Percentiles rank a stretch among this genome's conserved stretches.
Conservation (phyloP, 2,888 invertebrate species). For the Apamea epomidion region DNA sequence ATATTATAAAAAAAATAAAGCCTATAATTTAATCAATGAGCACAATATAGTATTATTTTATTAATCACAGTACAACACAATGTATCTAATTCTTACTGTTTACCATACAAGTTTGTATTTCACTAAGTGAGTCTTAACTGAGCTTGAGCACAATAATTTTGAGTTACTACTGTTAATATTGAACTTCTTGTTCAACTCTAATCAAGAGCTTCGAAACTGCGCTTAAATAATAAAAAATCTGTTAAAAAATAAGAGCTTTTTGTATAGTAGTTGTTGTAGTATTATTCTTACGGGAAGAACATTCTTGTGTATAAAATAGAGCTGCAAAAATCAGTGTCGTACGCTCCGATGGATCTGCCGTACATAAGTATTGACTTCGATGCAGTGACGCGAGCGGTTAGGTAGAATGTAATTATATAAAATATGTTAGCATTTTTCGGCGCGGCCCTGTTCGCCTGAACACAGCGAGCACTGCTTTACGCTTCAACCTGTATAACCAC, state of each 20-base stretch:
- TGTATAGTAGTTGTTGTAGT: slow-evolving; percentile 86
- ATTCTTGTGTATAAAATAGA: slow-evolving; percentile 72
- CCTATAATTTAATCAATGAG: slow-evolving; percentile 58
- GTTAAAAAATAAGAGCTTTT: slow-evolving; percentile 86
- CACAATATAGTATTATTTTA: slow-evolving; percentile 65
- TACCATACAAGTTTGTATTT: slow-evolving; percentile 48
- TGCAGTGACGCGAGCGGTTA: slow-evolving; percentile 67
- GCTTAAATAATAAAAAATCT: slow-evolving; percentile 76
- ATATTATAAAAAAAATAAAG: slow-evolving; percentile 34
- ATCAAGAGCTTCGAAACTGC: slow-evolving; percentile 84
- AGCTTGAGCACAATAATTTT: slow-evolving; percentile 70
- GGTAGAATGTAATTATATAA: slow-evolving; percentile 62
- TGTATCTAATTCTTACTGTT: slow-evolving; percentile 52
- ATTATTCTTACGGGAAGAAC: slow-evolving; percentile 69
- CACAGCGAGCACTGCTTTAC: slow-evolving; percentile 24
- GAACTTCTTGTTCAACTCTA: slow-evolving; percentile 58
- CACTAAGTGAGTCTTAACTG: slow-evolving; percentile 51
- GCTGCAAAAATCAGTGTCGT: slow-evolving; percentile 68
- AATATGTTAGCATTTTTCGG: slow-evolving; percentile 68
- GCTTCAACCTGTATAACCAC: slow-evolving; percentile 50
- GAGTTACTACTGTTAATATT: slow-evolving; percentile 63
- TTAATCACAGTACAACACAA: slow-evolving; percentile 59
- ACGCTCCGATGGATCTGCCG: slow-evolving; percentile 69
- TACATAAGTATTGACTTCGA: slow-evolving; percentile 67
- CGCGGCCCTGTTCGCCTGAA: slow-evolving; percentile 40